Percentiles rank a stretch among this genome's conserved stretches.
phyloP scores from a whole-genome alignment of 1,140 invertebrate genomes.

The Leptinotarsa defecta region DNA sequence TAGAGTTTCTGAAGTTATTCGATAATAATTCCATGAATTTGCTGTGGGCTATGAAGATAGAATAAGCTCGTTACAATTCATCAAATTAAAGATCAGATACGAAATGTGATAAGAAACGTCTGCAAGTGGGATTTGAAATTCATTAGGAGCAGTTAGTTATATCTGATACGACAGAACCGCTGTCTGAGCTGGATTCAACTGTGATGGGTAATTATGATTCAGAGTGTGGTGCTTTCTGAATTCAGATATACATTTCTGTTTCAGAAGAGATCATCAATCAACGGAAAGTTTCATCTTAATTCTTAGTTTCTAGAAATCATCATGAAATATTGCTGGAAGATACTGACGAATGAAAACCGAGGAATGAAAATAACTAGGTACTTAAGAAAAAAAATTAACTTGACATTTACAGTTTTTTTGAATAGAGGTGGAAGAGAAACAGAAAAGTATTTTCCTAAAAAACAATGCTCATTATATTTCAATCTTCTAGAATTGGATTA shows the following conservation, averaged over 20 bases:
- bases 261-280: too few species aligned
- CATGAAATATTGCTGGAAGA: too few species aligned
- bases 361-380: too few species aligned
- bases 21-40: background rate
- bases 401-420: too few species aligned
- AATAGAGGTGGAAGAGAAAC: too few species aligned
- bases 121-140: conserved; percentile 5
- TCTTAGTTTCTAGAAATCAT: too few species aligned
- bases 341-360: too few species aligned
- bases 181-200: background rate
- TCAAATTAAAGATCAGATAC: background rate
- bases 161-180: background rate
- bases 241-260: background rate
- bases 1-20: background rate
- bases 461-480: too few species aligned
- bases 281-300: too few species aligned
- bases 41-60: conserved; percentile 1
- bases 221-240: background rate
- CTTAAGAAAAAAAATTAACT: too few species aligned
- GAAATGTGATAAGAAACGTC: background rate
- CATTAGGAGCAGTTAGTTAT: background rate
- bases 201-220: background rate
- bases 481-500: too few species aligned
- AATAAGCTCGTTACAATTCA: background rate
- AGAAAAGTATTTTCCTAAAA: too few species aligned